Evolutionary conservation across 2,797 vertebrate species (phyloP).

Genomic region (Novumbra hubbsi): DNA sequence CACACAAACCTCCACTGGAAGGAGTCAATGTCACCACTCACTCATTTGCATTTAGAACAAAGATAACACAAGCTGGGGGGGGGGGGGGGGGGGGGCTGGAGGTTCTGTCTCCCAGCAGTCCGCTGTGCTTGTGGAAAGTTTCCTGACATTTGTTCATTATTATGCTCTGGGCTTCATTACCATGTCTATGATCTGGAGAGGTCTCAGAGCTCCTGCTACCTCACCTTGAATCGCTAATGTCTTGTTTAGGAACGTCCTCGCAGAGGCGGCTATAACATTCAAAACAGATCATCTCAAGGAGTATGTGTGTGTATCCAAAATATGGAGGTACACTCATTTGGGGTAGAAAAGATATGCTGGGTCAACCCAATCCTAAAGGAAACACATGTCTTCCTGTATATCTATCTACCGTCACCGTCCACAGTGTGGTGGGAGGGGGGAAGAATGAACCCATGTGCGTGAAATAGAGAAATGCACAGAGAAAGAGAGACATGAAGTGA

Average conservation of each 20-base stretch:
- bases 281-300: constrained; percentile 41
- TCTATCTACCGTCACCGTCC: neutral
- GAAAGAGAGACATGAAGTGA: neutral
- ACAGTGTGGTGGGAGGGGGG: neutral
- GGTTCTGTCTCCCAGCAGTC: constrained; percentile 37
- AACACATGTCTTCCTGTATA: neutral
- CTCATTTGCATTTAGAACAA: constrained; percentile 68
- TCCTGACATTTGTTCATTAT: constrained; percentile 75
- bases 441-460: neutral
- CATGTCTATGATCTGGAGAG: constrained; percentile 63
- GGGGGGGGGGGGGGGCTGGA: constrained; percentile 44
- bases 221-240: constrained; percentile 72
- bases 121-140: constrained; percentile 64
- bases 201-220: constrained; percentile 51
- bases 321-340: neutral
- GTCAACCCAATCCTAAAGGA: neutral
- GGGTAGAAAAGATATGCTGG: neutral
- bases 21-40: constrained; percentile 56
- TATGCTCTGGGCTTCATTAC: constrained; percentile 72
- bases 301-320: constrained; percentile 12
- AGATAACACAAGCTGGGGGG: constrained; percentile 60
- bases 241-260: constrained; percentile 68
- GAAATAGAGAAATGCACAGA: neutral
- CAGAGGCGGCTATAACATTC: constrained; percentile 60
- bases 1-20: constrained; percentile 22